These are phyloP conservation scores for Mycalesis mineus DNA, from an alignment of 2,888 invertebrate species.

Conservation along the genomic window DNA sequence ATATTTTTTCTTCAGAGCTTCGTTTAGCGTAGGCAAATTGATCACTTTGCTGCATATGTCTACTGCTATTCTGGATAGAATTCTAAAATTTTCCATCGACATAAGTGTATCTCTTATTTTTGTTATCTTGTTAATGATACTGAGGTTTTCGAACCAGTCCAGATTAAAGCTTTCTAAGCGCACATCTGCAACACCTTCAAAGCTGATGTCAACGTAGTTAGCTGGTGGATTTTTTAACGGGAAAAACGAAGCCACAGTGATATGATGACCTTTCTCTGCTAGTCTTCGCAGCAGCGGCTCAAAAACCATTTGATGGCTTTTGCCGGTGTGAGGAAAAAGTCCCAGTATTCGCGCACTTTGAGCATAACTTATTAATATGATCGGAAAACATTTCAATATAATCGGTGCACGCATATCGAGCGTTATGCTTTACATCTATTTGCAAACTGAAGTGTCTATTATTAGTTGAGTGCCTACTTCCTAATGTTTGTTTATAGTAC, in stretches of 20 bases:
- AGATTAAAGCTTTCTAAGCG: slow-evolving; percentile 59
- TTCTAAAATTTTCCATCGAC: slow-evolving; percentile 44
- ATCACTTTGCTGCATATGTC: slow-evolving; percentile 58
- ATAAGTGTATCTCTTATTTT: slow-evolving; percentile 41
- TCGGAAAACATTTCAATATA: slow-evolving; percentile 32
- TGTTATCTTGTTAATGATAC: slow-evolving; percentile 19
- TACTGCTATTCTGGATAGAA: slow-evolving; percentile 53
- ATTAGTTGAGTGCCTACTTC: too few relatives aligned
- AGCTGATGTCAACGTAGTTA: slow-evolving; percentile 64
- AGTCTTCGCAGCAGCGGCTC: slow-evolving; percentile 74
- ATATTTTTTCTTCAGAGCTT: slow-evolving; percentile 65
- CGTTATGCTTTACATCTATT: too few relatives aligned
- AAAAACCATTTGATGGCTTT: slow-evolving; percentile 81
- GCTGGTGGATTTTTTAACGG: slow-evolving; percentile 67
- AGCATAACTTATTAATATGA: slow-evolving; percentile 42
- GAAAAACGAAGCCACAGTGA: slow-evolving; percentile 80
- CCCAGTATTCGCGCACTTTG: slow-evolving; percentile 43
- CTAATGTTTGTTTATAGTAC: too few relatives aligned
- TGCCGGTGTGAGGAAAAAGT: slow-evolving; percentile 78
- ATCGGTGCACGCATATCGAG: slow-evolving; percentile 50
- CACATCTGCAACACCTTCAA: slow-evolving; percentile 55
- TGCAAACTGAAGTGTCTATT: too few relatives aligned
- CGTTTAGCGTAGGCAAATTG: slow-evolving; percentile 53
- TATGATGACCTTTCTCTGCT: slow-evolving; percentile 77
- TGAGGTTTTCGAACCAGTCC: slow-evolving; percentile 40